Evolutionary conservation across 2,113 vertebrate genomes (phyloP).

Genomic region (Gambusia affinis): DNA sequence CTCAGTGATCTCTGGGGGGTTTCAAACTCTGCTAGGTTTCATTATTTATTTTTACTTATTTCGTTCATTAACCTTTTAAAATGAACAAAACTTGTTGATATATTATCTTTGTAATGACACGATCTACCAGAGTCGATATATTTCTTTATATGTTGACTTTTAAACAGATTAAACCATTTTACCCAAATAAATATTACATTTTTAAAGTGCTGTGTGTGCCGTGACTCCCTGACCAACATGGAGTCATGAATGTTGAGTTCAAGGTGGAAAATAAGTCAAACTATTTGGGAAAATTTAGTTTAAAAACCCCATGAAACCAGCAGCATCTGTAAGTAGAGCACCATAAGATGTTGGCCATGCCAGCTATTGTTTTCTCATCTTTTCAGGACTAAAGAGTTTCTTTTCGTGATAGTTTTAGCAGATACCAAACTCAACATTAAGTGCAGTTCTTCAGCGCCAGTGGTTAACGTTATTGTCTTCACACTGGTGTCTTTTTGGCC

Average conservation of each 20-base stretch:
- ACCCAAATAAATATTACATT: not conserved
- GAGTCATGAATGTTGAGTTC: too few relatives aligned
- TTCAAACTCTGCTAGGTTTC: too few relatives aligned
- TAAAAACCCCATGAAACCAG: not conserved
- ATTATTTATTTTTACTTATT: too few relatives aligned
- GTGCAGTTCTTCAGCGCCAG: conserved; percentile 24
- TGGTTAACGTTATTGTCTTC: conserved; percentile 62
- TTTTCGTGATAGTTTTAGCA: conserved; percentile 2
- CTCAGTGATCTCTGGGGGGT: too few relatives aligned
- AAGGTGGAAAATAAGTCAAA: not conserved
- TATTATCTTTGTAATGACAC: too few relatives aligned
- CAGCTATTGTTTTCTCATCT: not conserved
- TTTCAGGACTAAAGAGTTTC: not conserved
- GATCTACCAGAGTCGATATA: too few relatives aligned
- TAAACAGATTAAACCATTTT: too few relatives aligned
- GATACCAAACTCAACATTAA: conserved; percentile 45
- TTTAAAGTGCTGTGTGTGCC: not conserved
- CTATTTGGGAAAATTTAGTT: too few relatives aligned
- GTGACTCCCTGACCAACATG: not conserved
- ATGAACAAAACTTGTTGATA: too few relatives aligned
- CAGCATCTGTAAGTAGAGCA: not conserved
- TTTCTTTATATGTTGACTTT: too few relatives aligned
- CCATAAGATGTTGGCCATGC: not conserved
- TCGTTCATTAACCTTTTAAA: too few relatives aligned
- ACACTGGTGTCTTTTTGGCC: conserved; percentile 15